Conservation (phyloP, 2,113 vertebrate species). For the Heloderma charlesbogerti region DNA sequence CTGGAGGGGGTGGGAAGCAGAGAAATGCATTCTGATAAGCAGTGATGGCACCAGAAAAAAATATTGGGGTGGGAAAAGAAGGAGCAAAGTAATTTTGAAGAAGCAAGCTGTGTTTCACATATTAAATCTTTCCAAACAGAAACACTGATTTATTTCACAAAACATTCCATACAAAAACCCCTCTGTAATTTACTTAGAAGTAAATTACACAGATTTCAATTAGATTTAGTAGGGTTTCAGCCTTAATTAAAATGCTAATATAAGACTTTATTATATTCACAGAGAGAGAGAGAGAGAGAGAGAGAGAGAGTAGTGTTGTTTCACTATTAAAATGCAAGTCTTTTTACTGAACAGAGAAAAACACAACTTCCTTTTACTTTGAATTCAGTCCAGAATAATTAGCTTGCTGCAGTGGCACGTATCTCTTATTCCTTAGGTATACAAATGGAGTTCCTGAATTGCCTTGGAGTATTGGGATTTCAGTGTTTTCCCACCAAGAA, state of each 20-base stretch:
- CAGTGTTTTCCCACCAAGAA: no score
- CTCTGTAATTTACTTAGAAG: neutral
- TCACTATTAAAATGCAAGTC: neutral
- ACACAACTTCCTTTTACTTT: no score
- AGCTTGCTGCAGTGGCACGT: no score
- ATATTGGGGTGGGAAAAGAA: neutral
- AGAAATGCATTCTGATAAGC: neutral
- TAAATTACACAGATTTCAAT: neutral
- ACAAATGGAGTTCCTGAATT: no score
- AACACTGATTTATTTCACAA: neutral
- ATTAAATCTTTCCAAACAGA: neutral
- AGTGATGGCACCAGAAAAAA: no score
- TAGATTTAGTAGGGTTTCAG: neutral
- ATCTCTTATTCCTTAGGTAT: no score
- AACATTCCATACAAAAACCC: neutral
- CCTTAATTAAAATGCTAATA: neutral
- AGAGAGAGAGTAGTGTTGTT: neutral
- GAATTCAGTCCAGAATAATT: no score
- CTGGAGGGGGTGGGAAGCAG: slow-evolving; percentile 43
- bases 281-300: no score
- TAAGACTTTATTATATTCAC: neutral
- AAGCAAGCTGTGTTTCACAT: neutral
- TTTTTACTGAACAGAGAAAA: neutral
- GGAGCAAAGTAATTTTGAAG: neutral
- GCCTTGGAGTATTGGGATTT: no score